phyloP scores from a whole-genome alignment of 2,888 invertebrate species.

The Macrophya annulata region DNA sequence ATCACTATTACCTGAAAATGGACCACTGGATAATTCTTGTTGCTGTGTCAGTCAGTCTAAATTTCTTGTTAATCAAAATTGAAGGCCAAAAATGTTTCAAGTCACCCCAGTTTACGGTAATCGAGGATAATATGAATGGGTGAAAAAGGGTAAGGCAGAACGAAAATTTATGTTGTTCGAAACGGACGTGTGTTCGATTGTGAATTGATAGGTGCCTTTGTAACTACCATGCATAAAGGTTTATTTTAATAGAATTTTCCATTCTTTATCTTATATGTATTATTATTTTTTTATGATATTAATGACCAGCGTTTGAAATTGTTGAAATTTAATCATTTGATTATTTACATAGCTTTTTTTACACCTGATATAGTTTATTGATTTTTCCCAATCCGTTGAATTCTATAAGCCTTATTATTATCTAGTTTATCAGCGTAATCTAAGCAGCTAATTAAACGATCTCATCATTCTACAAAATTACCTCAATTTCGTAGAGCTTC shows the following conservation, averaged over 20 bases:
- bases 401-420: background rate
- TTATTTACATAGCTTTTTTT: conserved; percentile 11
- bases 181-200: conserved; percentile 46
- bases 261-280: background rate
- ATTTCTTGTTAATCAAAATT: background rate
- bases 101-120: background rate
- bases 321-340: background rate
- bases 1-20: background rate
- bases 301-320: background rate
- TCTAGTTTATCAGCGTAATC: background rate
- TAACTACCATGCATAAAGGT: conserved; percentile 32
- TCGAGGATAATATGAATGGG: background rate
- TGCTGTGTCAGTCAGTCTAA: background rate
- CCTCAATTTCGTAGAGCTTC: conserved; percentile 75
- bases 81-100: background rate
- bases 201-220: conserved; percentile 31
- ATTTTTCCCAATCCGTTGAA: background rate
- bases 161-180: background rate
- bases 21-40: background rate
- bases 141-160: background rate
- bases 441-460: conserved; percentile 24
- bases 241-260: background rate
- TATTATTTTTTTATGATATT: background rate
- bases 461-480: conserved; percentile 65
- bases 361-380: background rate